These are phyloP conservation scores for Cynopterus brachyotis DNA, from an alignment of 2,113 vertebrate species.

Conservation along the genomic window DNA sequence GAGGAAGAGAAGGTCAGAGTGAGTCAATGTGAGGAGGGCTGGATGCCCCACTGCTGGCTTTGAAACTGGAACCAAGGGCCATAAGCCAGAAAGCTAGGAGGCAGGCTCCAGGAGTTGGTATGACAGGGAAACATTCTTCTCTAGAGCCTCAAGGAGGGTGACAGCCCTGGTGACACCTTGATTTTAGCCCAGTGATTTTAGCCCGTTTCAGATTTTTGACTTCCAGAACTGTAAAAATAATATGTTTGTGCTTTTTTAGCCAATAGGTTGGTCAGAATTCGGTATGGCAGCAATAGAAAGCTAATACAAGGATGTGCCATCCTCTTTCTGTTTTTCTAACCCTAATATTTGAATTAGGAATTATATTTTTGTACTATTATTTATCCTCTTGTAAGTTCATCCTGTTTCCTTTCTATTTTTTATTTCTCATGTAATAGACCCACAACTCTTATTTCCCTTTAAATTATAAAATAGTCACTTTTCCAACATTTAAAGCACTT, in stretches of 20 bases:
- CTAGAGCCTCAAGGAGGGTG: not conserved
- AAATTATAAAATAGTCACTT: constrained; percentile 2
- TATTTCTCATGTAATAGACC: not conserved
- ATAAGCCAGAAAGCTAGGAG: not conserved
- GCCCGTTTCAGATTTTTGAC: not conserved
- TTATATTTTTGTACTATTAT: not conserved
- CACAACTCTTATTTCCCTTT: constrained; percentile 13
- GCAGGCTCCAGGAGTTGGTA: not conserved
- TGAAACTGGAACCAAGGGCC: not conserved
- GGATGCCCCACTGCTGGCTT: not conserved
- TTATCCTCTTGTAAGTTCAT: not conserved
- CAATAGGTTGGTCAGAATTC: not conserved
- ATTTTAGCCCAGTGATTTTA: not conserved
- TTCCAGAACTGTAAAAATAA: not conserved
- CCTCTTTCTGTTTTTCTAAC: not conserved
- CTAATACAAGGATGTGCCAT: not conserved
- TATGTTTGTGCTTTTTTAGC: not conserved
- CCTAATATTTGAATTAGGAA: not conserved
- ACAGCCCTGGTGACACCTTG: not conserved
- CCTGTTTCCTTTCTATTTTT: not conserved
- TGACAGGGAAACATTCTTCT: not conserved
- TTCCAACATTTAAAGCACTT: constrained; percentile 5
- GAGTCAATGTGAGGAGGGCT: not conserved
- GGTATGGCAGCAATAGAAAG: not conserved
- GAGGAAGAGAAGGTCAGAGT: not conserved